A percentile compares a stretch with the other conserved stretches of the same genome.
phyloP scores from a whole-genome alignment of 2,888 invertebrate genomes.

The Corythucha ciliata region DNA sequence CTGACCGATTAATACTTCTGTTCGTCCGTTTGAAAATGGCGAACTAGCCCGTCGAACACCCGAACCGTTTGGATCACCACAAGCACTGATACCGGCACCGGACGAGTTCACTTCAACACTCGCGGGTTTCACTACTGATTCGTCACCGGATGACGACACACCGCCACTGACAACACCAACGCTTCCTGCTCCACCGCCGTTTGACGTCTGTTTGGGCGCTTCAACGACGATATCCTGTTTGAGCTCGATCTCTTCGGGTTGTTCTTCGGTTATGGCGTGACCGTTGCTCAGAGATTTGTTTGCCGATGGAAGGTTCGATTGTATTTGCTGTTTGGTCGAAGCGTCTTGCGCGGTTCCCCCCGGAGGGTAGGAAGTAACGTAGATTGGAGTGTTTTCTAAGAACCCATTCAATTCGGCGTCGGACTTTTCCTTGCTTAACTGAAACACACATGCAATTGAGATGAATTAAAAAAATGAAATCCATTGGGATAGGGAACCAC shows the following conservation, averaged over 20 bases:
- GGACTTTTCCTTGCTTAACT: conserved; percentile 52
- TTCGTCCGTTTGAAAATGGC: conserved; percentile 59
- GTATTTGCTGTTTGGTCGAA: conserved; percentile 24
- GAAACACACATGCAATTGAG: conserved; percentile 39
- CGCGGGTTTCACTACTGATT: too few species aligned
- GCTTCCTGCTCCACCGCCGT: not conserved
- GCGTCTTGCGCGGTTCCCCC: conserved; percentile 29
- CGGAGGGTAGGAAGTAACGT: conserved; percentile 53
- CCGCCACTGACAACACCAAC: too few species aligned
- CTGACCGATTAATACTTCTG: conserved; percentile 56
- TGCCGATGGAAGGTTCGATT: conserved; percentile 34
- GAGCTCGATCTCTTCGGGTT: conserved; percentile 34
- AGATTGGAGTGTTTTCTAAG: conserved; percentile 71
- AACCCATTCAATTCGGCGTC: conserved; percentile 63
- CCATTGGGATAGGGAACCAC: too few species aligned
- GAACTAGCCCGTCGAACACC: conserved; percentile 41
- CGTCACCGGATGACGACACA: too few species aligned
- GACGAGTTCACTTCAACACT: too few species aligned
- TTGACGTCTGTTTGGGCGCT: not conserved
- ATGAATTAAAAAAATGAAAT: conserved; percentile 4
- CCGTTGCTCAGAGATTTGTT: conserved; percentile 31
- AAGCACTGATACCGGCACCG: too few species aligned
- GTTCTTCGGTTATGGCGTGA: conserved; percentile 31
- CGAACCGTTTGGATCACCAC: conserved; percentile 6
- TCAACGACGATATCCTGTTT: conserved; percentile 37